Percentiles rank a stretch among this genome's conserved stretches.
Conservation (phyloP, 2,113 vertebrate species). For the Brevimyrus niger region DNA sequence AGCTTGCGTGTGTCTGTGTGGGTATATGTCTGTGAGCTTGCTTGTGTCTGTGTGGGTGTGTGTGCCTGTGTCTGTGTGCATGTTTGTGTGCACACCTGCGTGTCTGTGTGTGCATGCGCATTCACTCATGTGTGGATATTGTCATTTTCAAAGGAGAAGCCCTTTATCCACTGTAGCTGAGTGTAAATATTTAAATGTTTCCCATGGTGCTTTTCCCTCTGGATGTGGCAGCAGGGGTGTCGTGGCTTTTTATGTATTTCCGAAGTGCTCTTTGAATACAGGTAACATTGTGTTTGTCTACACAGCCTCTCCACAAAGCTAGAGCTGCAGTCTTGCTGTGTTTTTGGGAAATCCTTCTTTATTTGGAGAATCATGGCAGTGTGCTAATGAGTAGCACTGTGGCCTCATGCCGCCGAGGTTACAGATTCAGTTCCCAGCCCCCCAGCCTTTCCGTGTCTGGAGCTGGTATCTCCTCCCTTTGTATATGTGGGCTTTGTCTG, state of each 20-base stretch:
- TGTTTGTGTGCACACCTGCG: background rate
- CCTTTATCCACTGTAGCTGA: background rate
- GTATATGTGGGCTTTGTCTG: background rate
- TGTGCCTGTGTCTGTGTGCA: too few species aligned
- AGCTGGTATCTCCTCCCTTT: background rate
- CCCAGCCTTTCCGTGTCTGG: background rate
- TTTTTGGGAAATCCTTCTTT: background rate
- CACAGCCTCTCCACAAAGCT: background rate
- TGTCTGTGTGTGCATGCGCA: background rate
- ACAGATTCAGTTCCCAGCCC: background rate
- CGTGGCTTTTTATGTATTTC: background rate
- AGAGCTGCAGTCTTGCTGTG: background rate
- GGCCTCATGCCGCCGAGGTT: background rate
- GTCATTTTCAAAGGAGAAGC: background rate
- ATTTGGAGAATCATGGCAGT: background rate
- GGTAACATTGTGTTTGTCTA: background rate
- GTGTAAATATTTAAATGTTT: slow-evolving; percentile 1
- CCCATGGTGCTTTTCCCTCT: background rate
- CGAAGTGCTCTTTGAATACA: background rate
- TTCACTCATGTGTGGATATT: background rate
- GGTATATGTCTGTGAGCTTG: background rate
- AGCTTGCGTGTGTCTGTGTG: background rate
- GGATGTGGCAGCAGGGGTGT: background rate
- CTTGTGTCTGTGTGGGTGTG: too few species aligned
- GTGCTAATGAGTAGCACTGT: background rate